Evolutionary conservation across 2,113 vertebrate genomes (phyloP).

Genomic region (Danionella cerebrum): DNA sequence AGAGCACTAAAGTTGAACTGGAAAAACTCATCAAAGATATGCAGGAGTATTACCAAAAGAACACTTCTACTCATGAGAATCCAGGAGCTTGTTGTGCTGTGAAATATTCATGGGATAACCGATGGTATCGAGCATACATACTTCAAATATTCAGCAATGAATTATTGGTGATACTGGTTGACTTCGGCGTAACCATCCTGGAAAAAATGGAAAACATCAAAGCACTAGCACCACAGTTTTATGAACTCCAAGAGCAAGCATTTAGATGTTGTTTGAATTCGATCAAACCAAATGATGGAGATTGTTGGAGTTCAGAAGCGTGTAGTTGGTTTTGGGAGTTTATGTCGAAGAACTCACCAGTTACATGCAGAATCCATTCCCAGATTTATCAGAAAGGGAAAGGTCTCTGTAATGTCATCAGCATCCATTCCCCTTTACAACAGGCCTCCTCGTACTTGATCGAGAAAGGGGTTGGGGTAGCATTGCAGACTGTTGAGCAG

Average conservation of each 20-base stretch:
- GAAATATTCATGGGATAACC: constrained; percentile 60
- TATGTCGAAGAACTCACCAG: constrained; percentile 34
- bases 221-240: constrained; percentile 64
- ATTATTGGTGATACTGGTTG: constrained; percentile 67
- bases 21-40: constrained; percentile 71
- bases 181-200: constrained; percentile 68
- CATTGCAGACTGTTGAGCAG: constrained; percentile 29
- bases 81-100: constrained; percentile 67
- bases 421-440: constrained; percentile 59
- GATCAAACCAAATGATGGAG: constrained; percentile 47
- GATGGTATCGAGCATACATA: constrained; percentile 74
- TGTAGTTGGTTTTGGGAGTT: constrained; percentile 57
- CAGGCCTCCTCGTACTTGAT: constrained; percentile 57
- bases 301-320: constrained; percentile 53
- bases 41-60: constrained; percentile 65
- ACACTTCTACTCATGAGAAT: constrained; percentile 53
- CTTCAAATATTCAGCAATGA: constrained; percentile 38
- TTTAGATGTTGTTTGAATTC: constrained; percentile 72
- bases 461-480: constrained; percentile 41
- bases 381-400: constrained; percentile 51
- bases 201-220: constrained; percentile 62
- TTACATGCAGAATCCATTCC: constrained; percentile 66
- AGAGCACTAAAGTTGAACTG: constrained; percentile 56
- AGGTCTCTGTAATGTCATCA: constrained; percentile 66
- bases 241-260: constrained; percentile 71